These are phyloP conservation scores for Drosophila pandora DNA, from an alignment of 1,140 invertebrate genomes.

Conservation along the genomic window DNA sequence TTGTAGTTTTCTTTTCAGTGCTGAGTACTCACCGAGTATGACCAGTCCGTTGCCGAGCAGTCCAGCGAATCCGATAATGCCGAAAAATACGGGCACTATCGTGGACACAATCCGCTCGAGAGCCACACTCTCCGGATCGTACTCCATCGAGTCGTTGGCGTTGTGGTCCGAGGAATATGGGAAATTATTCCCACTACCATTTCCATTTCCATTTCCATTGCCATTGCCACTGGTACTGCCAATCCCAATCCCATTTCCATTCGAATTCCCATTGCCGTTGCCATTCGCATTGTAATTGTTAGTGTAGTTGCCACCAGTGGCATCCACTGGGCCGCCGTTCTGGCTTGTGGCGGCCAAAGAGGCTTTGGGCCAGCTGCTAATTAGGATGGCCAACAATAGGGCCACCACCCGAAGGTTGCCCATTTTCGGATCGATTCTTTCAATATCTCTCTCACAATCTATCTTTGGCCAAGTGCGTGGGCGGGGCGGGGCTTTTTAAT, in stretches of 20 bases:
- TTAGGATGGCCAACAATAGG: constrained; percentile 29
- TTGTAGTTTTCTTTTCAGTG: background rate
- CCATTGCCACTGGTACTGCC: background rate
- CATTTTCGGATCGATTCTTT: constrained; percentile 34
- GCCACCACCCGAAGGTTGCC: constrained; percentile 84
- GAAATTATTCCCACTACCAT: constrained; percentile 16
- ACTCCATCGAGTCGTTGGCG: constrained; percentile 41
- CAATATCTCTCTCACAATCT: background rate
- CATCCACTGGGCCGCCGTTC: background rate
- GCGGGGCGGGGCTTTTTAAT: constrained; percentile 12
- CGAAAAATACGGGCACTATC: constrained; percentile 38
- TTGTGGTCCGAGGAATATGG: constrained; percentile 16
- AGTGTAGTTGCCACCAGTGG: background rate
- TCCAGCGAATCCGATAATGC: constrained; percentile 89
- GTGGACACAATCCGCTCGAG: constrained; percentile 37
- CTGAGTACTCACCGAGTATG: constrained; percentile 85
- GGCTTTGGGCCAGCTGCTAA: constrained; percentile 28
- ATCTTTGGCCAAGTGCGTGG: background rate
- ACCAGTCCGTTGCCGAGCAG: constrained; percentile 95
- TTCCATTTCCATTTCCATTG: constrained; percentile 3
- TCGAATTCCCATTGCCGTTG: background rate
- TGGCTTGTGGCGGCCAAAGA: constrained; percentile 20
- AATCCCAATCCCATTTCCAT: background rate
- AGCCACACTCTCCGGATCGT: constrained; percentile 32
- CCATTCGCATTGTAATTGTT: constrained; percentile 2